Conservation (phyloP, 2,113 vertebrate species). For the Propithecus coquereli region DNA sequence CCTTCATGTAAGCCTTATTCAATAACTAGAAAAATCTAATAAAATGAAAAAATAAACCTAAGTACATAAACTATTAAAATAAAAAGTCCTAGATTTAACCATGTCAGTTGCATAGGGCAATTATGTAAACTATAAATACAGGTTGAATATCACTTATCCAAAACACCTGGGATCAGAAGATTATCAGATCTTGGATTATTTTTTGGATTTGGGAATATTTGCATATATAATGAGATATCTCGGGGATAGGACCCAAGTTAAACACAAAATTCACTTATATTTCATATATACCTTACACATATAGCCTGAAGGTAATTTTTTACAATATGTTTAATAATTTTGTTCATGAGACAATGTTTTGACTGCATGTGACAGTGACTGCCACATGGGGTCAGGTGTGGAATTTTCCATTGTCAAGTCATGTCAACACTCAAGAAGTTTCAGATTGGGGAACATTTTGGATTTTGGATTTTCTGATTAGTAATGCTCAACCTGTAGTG, state of each 20-base stretch:
- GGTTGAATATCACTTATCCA: background rate
- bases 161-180: background rate
- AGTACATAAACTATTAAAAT: constrained; percentile 25
- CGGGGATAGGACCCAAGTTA: background rate
- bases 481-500: background rate
- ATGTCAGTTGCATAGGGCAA: constrained; percentile 1
- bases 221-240: background rate
- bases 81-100: constrained; percentile 43
- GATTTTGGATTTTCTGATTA: background rate
- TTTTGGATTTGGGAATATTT: background rate
- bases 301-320: background rate
- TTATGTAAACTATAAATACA: constrained; percentile 14
- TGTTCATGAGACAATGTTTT: background rate
- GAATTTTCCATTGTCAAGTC: background rate
- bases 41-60: constrained; percentile 23
- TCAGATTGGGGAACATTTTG: background rate
- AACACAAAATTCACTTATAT: background rate
- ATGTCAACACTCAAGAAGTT: background rate
- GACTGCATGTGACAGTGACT: background rate
- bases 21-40: constrained; percentile 40
- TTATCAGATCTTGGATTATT: background rate
- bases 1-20: constrained; percentile 19
- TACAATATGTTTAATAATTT: background rate
- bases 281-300: background rate
- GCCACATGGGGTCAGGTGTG: background rate